Evolutionary conservation across 2,113 vertebrate species (phyloP), one percentile per base, ranked within the genome.

Genomic region (Chaetops frenatus): DNA sequence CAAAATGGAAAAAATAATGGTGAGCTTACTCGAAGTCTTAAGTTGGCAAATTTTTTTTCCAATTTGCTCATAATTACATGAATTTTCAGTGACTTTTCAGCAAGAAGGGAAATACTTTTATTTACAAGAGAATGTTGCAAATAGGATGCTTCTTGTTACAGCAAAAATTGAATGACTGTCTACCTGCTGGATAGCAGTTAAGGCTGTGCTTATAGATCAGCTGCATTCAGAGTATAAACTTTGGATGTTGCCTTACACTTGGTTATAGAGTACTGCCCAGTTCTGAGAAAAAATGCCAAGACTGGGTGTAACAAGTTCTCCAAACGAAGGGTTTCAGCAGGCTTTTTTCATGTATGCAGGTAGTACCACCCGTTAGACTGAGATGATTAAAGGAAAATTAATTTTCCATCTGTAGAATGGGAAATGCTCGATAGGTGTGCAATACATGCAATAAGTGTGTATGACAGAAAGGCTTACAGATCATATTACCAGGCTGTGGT

Each of bases 371-470:
- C 28, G 13, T 71, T 76, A 35, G 42, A 66, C n/a, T 62, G 47
- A 71, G 38, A 15, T 35, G 58, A 35, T 76, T 35, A 53, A 80
- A 51, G 61, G 33, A 38, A 48, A n/a, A 72, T 15, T 36, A 45
- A 50, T 7, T 58, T 76, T 24, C 18, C 7, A 8, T 44, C 28
- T 47, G 20, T 29, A 21, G 29, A 42, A 51, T 38, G 50, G 25
- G 35, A 79, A 56, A n/a, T 24, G 8, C 18, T 69, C 0, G 0
- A 19, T 42, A 45, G 22, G 6, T 33, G 7, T 47, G 77, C 33
- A 61, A 11, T 60, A 45, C 18, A 25, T 45, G 44, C 35, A 50
- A 5, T 29, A 35, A 24, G 23, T 73, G 22, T 6, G 0, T 45
- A 14, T 86, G 45, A 21, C 35, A 33, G 15, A 54, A 57, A 47